These are phyloP conservation scores for Cacatua alba DNA, from an alignment of 2,113 vertebrate genomes.

Conservation along the genomic window DNA sequence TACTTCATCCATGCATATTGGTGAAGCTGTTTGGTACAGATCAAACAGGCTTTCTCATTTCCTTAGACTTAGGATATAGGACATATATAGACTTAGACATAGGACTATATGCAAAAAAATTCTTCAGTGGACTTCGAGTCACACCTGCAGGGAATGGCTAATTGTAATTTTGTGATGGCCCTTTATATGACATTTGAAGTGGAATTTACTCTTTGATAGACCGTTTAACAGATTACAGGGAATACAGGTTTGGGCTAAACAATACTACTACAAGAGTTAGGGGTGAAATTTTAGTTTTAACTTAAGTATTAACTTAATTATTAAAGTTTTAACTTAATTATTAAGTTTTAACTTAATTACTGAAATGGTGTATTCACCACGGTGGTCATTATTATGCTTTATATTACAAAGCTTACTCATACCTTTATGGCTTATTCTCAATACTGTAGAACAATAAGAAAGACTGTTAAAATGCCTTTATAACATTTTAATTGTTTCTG, in stretches of 20 bases:
- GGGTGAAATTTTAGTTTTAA: not conserved
- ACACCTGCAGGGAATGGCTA: not conserved
- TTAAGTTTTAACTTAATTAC: not conserved
- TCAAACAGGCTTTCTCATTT: not conserved
- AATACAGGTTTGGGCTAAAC: not conserved
- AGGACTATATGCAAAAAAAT: not conserved
- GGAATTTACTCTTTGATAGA: not conserved
- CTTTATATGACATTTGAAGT: not conserved
- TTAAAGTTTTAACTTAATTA: too few relatives aligned
- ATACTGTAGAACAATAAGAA: not conserved
- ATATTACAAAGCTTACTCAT: not conserved
- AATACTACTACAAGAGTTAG: not conserved
- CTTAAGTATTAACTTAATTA: not conserved
- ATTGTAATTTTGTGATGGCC: not conserved
- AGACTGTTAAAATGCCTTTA: not conserved
- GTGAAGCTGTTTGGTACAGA: not conserved
- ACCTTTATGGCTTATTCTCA: not conserved
- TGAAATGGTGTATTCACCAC: not conserved
- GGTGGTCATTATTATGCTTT: not conserved
- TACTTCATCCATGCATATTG: not conserved
- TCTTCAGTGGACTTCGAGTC: not conserved
- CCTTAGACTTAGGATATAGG: not conserved
- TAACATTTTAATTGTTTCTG: not conserved
- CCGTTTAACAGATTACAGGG: not conserved
- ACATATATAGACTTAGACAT: not conserved